phyloP scores from a whole-genome alignment of 2,113 vertebrate species.

The Ceyx melanurus region DNA sequence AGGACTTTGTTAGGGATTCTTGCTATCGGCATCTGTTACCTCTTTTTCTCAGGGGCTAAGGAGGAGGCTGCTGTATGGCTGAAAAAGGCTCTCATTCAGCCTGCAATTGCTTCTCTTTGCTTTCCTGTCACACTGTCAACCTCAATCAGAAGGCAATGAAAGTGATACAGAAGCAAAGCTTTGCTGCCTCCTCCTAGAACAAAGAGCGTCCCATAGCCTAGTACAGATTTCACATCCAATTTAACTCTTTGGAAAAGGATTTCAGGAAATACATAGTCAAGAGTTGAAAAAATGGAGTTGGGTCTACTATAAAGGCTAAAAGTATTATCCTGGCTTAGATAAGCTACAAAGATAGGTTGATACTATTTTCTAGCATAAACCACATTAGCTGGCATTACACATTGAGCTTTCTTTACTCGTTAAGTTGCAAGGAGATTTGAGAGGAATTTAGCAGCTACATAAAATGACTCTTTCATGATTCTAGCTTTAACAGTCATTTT shows the following conservation, averaged over 20 bases:
- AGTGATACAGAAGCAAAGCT: constrained; percentile 85
- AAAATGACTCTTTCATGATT: constrained; percentile 99
- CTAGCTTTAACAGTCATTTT: constrained; percentile 99
- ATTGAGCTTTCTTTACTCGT: constrained; percentile 89
- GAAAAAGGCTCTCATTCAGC: constrained; percentile 97
- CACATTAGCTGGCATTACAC: constrained; percentile 98
- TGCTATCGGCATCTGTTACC: constrained; percentile 84
- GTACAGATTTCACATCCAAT: constrained; percentile 99
- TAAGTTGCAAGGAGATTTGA: constrained; percentile 99
- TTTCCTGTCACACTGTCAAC: constrained; percentile 97
- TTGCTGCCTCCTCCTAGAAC: constrained; percentile 87
- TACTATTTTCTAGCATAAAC: constrained; percentile 92
- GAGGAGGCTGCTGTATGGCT: constrained; percentile 83
- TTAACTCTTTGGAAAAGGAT: constrained; percentile 95
- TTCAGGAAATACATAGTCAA: constrained; percentile 90
- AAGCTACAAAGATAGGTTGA: constrained; percentile 90
- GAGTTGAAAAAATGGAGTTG: constrained; percentile 87
- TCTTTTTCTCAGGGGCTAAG: constrained; percentile 83
- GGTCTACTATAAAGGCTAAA: constrained; percentile 88
- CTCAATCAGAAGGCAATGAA: constrained; percentile 94
- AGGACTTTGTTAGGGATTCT: constrained; percentile 84
- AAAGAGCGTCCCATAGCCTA: constrained; percentile 91
- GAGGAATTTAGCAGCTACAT: constrained; percentile 98
- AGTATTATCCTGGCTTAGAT: constrained; percentile 91
- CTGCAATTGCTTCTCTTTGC: constrained; percentile 91